Percentiles rank a stretch among this genome's conserved stretches.
These are phyloP conservation scores for Acanthisitta chloris DNA, from an alignment of 2,113 vertebrate genomes.

Conservation along the genomic window DNA sequence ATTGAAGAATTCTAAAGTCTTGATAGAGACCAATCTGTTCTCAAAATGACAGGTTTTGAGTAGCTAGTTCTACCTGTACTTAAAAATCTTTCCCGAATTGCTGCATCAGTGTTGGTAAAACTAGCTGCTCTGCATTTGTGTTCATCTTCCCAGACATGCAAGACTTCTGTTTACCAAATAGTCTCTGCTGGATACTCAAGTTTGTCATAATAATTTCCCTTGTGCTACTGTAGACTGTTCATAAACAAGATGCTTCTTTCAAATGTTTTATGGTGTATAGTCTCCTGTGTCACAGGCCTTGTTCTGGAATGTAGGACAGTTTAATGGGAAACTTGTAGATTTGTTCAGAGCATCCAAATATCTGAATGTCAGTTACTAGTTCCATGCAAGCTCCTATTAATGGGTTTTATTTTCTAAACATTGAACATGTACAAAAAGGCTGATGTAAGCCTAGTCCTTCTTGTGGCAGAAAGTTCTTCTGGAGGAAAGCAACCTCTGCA, in stretches of 20 bases:
- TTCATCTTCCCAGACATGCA: not conserved
- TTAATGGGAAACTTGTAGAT: not conserved
- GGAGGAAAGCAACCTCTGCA: not conserved
- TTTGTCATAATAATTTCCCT: not conserved
- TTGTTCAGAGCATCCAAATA: not conserved
- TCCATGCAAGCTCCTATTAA: fast-evolving
- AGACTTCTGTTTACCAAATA: not conserved
- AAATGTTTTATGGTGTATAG: not conserved
- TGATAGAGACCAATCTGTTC: not conserved
- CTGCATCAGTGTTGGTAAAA: not conserved
- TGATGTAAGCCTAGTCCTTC: not conserved
- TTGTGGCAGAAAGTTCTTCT: not conserved
- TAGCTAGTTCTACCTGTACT: not conserved
- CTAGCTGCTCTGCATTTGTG: not conserved
- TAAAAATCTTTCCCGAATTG: not conserved
- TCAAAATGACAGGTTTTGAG: not conserved
- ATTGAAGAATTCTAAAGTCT: not conserved
- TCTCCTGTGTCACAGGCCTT: not conserved
- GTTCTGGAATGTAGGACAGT: not conserved
- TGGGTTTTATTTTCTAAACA: not conserved
- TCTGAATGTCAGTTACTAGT: not conserved
- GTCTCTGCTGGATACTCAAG: not conserved
- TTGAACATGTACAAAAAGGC: not conserved
- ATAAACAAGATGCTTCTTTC: not conserved
- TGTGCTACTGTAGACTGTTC: not conserved